Evolutionary conservation across 1,140 invertebrate species (phyloP), one percentile per base, ranked within the genome.

Genomic region (Bombus haemorrhoidalis): DNA sequence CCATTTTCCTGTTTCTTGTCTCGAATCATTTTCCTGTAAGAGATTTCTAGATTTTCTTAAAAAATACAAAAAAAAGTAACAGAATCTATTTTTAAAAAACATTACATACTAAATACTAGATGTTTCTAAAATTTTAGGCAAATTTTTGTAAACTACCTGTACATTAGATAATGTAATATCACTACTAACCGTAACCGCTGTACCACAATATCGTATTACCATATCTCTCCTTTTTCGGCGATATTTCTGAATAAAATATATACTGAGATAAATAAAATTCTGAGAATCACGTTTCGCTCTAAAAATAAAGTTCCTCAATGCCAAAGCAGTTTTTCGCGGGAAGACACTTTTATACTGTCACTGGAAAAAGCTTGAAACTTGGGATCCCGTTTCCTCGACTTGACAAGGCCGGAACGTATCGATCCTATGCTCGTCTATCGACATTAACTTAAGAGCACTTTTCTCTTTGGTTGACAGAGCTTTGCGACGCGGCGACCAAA

Each of bases 401-500:
- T 41, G 73, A 72, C 68, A 37, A 18, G 83, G 25, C n/a, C 34
- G n/a, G 47, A 34, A 10, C 6, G 41, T 75, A 81, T 74, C 59
- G 62, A 85, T 68, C 47, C 2, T 25, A 2, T 4, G 0, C 2
- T 66, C 53, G 68, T 68, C 69, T 81, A 57, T 73, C 78, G 34
- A 28, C 79, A 59, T 69, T n/a, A 78, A 72, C 22, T 57, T 83
- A 69, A 77, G 1, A 69, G 18, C 69, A 66, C 22, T 34, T 68
- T 72, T 34, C 81, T 68, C 64, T 32, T 32, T 78, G n/a, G 22
- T 79, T 83, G 18, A 95, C 95, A 98, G 98, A 99, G 91, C 95
- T 99, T 85, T 97, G 97, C 94, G 95, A 98, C 93, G 98, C 98
- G 22, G 98, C 98, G 41, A 97, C 97, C 59, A 99, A 98, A 96